Evolutionary conservation across 2,888 invertebrate genomes (phyloP), one percentile per base, ranked within the genome.

Genomic region (Harpalus rufipes): DNA sequence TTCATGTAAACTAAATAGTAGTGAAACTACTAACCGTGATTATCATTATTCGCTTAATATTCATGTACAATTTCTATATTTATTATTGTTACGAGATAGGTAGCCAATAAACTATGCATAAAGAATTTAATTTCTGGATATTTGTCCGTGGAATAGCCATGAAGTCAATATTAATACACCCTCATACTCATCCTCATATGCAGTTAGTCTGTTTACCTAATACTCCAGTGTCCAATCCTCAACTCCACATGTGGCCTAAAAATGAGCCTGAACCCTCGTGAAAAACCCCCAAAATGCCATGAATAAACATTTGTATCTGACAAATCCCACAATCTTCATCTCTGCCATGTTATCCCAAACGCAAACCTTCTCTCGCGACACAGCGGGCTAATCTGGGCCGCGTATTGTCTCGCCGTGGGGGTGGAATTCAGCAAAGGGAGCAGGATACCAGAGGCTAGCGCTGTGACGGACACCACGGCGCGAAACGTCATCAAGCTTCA

Each of bases 261-360:
- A 41, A 80, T 61, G 80, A 80, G 41, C 14, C 51, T 81, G 51
- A 68, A 80, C 65, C 91, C 91, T 88, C 91, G 44, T 12, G 91
- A 91, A 91, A 91, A 90, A 90, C 90, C 85, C 32, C 84, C 65
- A 59, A 86, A 87, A 89, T 89, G 87, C 89, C 87, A 87, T 87
- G 88, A 87, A 87, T 88, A 89, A 89, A 89, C 89, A 89, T 87
- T 87, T 86, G 89, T 89, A 90, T 88, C 90, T 88, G 90, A 89
- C 90, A 90, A 90, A 90, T 90, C 90, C 90, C 88, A 89, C 90
- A 89, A 89, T 88, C 85, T 89, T 88, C 87, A 87, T 84, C 86
- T 87, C 87, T 84, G 88, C 89, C 89, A 89, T 90, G 89, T 89
- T 90, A 91, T 90, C 91, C 90, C 89, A 87, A 90, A 88, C 88